Evolutionary conservation across 2,888 invertebrate species (phyloP), one percentile per base, ranked within the genome.

Genomic region (Cephus runcator): DNA sequence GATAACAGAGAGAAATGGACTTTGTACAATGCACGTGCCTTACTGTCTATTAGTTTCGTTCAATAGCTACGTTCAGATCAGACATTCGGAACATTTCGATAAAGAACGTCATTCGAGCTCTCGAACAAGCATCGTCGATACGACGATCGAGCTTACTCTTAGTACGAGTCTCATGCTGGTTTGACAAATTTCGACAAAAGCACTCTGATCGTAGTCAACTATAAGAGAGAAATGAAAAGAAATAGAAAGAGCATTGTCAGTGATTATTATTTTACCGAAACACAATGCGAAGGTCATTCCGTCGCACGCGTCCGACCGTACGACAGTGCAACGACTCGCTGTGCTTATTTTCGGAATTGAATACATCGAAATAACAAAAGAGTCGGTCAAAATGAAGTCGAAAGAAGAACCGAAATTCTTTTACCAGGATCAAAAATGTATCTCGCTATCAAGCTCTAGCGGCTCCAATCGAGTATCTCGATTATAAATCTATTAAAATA

Each of bases 1-100:
- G 71, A 71, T 71, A 71, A 71, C 56, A 56, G 2, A 56, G 56
- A 71, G 9, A 31, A 71, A 23, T 23, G 71, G 71, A 71, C 71
- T 71, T 71, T 71, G 71, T 9, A 33, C 71, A 12, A 34, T 71
- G 71, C 71, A 71, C 71, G 71, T 71, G 71, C 30, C 30, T n/a
- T 15, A 33, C 4, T 71, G 30, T 34, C 30, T 34, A 2, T 30
- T 71, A 71, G 3, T 56, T 56, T 56, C 56, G 23, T 56, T 23
- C 23, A 9, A 23, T 56, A 23, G 23, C 56, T 56, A 56, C 23
- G 15, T 56, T 56, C 56, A 56, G 23, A 23, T 9, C 2, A 1
- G 12, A 36, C 12, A 2, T 23, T 56, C 56, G 6, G 23, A 23
- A 23, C 23, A 23, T 56, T 56, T 56, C 56, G 56, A 56, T 56